Evolutionary conservation across 2,888 invertebrate genomes (phyloP).

Genomic region (Pemphredon lugubris): DNA sequence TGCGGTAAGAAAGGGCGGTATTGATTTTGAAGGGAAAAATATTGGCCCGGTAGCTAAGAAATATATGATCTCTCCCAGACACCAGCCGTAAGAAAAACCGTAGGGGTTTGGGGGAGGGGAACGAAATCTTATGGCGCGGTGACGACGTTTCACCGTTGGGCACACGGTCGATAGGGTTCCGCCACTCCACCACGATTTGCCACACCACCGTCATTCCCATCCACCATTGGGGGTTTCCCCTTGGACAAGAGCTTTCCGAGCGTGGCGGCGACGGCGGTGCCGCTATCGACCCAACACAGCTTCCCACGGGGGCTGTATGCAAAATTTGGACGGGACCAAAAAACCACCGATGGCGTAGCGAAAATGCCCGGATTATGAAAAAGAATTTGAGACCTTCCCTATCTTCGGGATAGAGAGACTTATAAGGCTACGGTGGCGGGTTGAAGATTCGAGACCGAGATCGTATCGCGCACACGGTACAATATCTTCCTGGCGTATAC

Average conservation of each 20-base stretch:
- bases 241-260: slow-evolving; percentile 58
- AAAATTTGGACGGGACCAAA: slow-evolving; percentile 56
- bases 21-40: too few relatives aligned
- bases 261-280: slow-evolving; percentile 51
- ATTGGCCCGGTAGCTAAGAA: too few relatives aligned
- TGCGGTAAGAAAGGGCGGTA: too few relatives aligned
- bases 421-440: too few relatives aligned
- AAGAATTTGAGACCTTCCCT: neutral
- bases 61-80: slow-evolving; percentile 36
- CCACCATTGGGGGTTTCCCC: slow-evolving; percentile 57
- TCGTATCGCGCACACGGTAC: too few relatives aligned
- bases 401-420: too few relatives aligned
- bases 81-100: slow-evolving; percentile 26
- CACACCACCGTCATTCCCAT: slow-evolving; percentile 47
- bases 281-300: slow-evolving; percentile 73
- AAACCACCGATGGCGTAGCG: neutral
- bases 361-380: neutral
- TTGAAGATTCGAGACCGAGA: too few relatives aligned
- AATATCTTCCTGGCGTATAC: too few relatives aligned
- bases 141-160: slow-evolving; percentile 63
- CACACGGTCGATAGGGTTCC: slow-evolving; percentile 67
- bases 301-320: slow-evolving; percentile 61
- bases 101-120: too few relatives aligned
- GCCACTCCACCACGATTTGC: slow-evolving; percentile 51
- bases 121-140: slow-evolving; percentile 66